Conservation (phyloP, 2,113 vertebrate species). For the Pungitius pungitius region DNA sequence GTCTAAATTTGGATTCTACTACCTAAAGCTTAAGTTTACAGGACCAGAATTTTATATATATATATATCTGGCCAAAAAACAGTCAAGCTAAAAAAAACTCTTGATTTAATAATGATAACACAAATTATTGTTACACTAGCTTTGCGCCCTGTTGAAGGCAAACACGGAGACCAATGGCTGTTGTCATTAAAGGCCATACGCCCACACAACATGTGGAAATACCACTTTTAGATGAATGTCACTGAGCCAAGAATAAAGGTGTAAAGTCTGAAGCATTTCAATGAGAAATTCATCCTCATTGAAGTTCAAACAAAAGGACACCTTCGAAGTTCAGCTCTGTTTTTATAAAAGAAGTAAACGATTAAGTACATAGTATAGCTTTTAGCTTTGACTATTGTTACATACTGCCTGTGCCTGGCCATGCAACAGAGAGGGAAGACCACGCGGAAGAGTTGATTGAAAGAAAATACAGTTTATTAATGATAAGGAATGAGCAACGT, state of each 20-base stretch:
- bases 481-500: no score
- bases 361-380: background rate
- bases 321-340: background rate
- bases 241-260: background rate
- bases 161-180: background rate
- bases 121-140: no score
- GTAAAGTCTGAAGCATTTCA: background rate
- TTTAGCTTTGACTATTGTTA: background rate
- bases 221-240: background rate
- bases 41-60: background rate
- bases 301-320: background rate
- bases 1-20: background rate
- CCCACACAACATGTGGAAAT: conserved; percentile 6
- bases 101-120: background rate
- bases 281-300: background rate
- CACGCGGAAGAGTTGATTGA: no score
- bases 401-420: no score
- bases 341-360: background rate
- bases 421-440: no score
- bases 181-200: background rate
- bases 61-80: background rate
- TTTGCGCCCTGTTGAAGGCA: background rate
- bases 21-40: background rate
- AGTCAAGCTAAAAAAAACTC: background rate
- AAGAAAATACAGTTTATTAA: no score